phyloP scores from a whole-genome alignment of 1,140 invertebrate genomes.

The Magallana ariakensis region DNA sequence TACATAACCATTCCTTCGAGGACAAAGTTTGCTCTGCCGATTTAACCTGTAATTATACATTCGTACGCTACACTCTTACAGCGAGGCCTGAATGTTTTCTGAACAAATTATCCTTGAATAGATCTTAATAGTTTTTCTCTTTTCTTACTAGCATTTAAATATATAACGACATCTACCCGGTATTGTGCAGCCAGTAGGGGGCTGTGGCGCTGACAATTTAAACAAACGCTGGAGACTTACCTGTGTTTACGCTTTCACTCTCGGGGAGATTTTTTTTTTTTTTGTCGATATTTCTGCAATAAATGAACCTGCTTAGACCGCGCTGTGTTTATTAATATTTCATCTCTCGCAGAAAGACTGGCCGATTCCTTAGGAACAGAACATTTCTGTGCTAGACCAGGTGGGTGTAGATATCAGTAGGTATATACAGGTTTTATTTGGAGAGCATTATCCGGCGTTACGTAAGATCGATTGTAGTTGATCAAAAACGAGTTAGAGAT shows the following conservation, averaged over 20 bases:
- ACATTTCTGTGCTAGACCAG: not conserved
- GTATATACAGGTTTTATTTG: not conserved
- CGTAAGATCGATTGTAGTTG: constrained; percentile 13
- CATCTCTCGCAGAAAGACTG: not conserved
- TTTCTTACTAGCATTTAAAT: constrained; percentile 25
- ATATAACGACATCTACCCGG: constrained; percentile 6
- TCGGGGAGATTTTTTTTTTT: not conserved
- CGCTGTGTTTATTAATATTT: constrained; percentile 18
- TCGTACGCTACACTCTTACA: not conserved
- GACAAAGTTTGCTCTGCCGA: not conserved
- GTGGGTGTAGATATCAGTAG: not conserved
- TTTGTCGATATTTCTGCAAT: constrained; percentile 35
- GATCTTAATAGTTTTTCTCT: not conserved
- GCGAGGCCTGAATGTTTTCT: constrained; percentile 15
- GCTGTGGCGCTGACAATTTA: not conserved
- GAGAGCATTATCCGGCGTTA: constrained; percentile 4
- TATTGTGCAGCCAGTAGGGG: not conserved
- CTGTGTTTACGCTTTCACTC: not conserved
- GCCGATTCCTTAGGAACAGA: not conserved
- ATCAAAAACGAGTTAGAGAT: not conserved
- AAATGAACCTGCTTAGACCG: constrained; percentile 1
- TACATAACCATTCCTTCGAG: not conserved
- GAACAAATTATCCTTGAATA: constrained; percentile 23
- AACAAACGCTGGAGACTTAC: not conserved
- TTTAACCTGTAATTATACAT: not conserved